These are phyloP conservation scores for Laterallus jamaicensis DNA, from an alignment of 2,113 vertebrate genomes.

Conservation along the genomic window DNA sequence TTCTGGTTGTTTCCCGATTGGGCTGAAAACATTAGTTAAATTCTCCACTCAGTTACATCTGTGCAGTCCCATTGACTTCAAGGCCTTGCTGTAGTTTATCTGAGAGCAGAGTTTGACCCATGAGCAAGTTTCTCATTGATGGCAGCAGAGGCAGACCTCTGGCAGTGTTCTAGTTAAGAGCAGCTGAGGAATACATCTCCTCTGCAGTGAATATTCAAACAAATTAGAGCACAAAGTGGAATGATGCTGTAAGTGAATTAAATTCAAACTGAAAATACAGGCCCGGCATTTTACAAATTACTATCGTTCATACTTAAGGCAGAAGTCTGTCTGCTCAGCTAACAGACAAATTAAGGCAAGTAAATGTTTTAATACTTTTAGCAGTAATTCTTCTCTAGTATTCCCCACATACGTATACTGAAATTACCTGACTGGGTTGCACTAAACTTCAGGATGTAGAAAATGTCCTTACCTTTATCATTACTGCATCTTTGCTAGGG, in stretches of 20 bases:
- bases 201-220: slow-evolving; percentile 23
- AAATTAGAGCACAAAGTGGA: slow-evolving; percentile 42
- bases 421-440: neutral
- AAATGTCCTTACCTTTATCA: neutral
- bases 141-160: slow-evolving; percentile 30
- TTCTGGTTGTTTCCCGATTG: slow-evolving; percentile 17
- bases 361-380: neutral
- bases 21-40: neutral
- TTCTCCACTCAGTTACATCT: neutral
- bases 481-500: neutral
- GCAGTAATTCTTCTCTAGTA: neutral
- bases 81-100: neutral
- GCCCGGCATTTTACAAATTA: neutral
- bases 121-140: neutral
- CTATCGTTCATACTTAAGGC: neutral
- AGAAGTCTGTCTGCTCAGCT: neutral
- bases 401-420: neutral
- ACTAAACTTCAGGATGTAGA: neutral
- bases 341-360: neutral
- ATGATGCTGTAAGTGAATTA: neutral
- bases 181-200: slow-evolving; percentile 2
- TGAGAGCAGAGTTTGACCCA: neutral
- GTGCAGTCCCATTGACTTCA: neutral
- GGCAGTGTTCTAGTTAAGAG: slow-evolving; percentile 52
- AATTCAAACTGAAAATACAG: slow-evolving; percentile 20